Base-by-base conservation (phyloP, 2,113 vertebrate species). In the Dicaeum eximium region DNA sequence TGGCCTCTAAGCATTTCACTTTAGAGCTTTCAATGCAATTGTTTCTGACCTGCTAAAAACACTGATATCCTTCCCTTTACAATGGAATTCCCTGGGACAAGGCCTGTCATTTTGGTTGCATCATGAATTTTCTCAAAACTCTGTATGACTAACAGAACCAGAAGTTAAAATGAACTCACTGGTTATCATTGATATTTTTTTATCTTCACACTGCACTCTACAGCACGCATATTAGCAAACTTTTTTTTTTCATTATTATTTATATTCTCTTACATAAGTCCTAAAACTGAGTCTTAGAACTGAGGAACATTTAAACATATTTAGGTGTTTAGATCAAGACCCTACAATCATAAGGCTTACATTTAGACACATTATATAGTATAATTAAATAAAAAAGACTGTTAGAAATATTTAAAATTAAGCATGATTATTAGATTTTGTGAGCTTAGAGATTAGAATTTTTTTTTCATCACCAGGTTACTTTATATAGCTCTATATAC, bases 151-250 rank as follows among this genome's bases (percentile, higher is more conserved):
- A 71, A 44, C 9, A 65, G 7, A 70, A 66, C 24, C 16, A 60
- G 28, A 92, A 67, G 4, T 65, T 35, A 51, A 71, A 84, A 80
- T 44, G 1, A 61, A 35, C 9, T 66, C 45, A 12, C 3, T 31
- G 31, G 1, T 35, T 58, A 50, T 51, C 7, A 9, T 10, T 23
- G 22, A 4, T 44, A 19, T 7, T 12, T 47, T 62, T 57, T 57
- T 50, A n/a, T 31, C 3, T 69, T 51, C 13, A 24, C 5, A 8
- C 1, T 47, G 7, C 24, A 23, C 9, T 71, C 35, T 30, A 28
- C 3, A 62, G 15, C 6, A 44, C 4, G 44, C 0, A 30, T 37
- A 31, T 6, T 11, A 56, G 1, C 3, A 58, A 93, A 33, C 2
- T 9, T 7, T 19, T 11, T 19, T 11, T 38, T 13, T 21, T 28